These are phyloP conservation scores for Rachycentron canadum DNA, from an alignment of 2,797 vertebrate genomes.

Conservation along the genomic window DNA sequence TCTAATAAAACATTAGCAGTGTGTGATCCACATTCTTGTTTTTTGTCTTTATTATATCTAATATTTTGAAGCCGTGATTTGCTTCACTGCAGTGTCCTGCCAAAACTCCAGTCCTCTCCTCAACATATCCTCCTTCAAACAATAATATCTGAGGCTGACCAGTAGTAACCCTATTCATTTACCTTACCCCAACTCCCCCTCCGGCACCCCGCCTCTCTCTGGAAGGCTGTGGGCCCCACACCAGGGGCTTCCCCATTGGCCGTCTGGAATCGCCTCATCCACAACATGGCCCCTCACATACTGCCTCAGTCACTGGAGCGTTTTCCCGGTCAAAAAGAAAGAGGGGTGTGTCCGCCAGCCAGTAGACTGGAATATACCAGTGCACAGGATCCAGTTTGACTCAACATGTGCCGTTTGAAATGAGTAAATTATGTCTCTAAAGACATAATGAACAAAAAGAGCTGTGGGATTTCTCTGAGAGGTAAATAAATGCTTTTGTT, in stretches of 20 bases:
- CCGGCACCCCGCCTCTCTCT: conserved; percentile 29
- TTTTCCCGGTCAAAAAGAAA: conserved; percentile 75
- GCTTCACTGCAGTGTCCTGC: background rate
- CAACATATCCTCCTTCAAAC: conserved; percentile 34
- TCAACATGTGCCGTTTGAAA: conserved; percentile 33
- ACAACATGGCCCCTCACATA: conserved; percentile 82
- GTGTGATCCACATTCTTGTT: conserved; percentile 67
- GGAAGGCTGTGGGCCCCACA: conserved; percentile 62
- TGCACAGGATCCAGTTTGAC: conserved; percentile 25
- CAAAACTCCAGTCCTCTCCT: background rate
- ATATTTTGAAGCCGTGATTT: background rate
- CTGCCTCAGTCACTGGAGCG: conserved; percentile 69
- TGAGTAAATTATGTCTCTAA: background rate
- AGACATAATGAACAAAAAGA: conserved; percentile 14
- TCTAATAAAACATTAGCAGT: conserved; percentile 88
- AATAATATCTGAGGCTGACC: conserved; percentile 58
- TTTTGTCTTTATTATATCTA: conserved; percentile 9
- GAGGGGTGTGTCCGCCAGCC: conserved; percentile 66
- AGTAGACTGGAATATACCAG: conserved; percentile 35
- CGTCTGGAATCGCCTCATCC: conserved; percentile 88
- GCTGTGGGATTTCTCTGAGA: conserved; percentile 78
- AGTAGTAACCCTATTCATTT: conserved; percentile 77
- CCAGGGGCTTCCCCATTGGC: conserved; percentile 87
- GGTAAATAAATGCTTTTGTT: conserved; percentile 75
- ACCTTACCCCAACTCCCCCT: conserved; percentile 57